These are phyloP conservation scores for Micronycteris hirsuta DNA, from an alignment of 2,113 vertebrate species.

Conservation along the genomic window DNA sequence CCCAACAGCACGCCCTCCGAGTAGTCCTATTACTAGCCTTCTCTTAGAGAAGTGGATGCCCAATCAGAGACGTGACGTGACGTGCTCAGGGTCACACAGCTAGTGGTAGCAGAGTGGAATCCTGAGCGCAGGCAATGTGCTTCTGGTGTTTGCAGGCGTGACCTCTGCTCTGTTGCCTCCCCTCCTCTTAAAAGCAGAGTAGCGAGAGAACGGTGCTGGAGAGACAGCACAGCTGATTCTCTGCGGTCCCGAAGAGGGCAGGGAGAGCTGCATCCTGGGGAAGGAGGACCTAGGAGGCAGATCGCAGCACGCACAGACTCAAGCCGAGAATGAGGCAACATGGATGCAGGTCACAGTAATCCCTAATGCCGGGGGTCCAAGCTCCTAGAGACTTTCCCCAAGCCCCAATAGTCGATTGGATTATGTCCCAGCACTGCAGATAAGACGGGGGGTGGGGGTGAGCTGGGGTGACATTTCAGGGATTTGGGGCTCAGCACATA, in stretches of 20 bases:
- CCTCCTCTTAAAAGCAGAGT: background rate
- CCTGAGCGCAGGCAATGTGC: background rate
- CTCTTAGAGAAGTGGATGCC: background rate
- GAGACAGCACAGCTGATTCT: background rate
- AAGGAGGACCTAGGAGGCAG: background rate
- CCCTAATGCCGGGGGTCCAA: accelerated
- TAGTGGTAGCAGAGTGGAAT: background rate
- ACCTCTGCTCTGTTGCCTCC: background rate
- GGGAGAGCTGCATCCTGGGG: background rate
- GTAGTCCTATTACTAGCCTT: background rate
- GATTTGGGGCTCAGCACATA: background rate
- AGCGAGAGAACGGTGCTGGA: background rate
- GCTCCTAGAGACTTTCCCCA: background rate
- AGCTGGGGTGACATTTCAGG: background rate
- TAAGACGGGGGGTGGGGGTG: background rate
- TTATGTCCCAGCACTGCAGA: background rate
- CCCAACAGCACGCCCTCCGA: background rate
- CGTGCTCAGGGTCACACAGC: background rate
- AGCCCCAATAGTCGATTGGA: background rate
- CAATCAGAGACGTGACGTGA: background rate
- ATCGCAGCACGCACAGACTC: background rate
- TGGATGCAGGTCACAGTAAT: background rate
- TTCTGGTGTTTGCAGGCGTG: background rate
- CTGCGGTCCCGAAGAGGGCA: background rate
- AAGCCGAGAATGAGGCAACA: background rate